A percentile compares a stretch with the other conserved stretches of the same genome.
phyloP scores from a whole-genome alignment of 2,888 invertebrate genomes.

The Anthophora plumipes region DNA sequence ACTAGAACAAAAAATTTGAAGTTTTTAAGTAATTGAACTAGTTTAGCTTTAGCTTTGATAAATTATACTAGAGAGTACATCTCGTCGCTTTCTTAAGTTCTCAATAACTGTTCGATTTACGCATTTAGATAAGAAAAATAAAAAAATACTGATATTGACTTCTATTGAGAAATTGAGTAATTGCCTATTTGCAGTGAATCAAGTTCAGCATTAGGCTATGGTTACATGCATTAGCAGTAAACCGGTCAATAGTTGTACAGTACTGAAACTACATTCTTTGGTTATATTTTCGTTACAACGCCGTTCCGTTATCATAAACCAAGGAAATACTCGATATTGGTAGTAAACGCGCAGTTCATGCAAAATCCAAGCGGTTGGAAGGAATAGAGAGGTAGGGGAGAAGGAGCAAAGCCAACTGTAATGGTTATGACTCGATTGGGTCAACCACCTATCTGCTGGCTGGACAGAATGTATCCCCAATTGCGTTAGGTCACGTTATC shows the following conservation, averaged over 20 bases:
- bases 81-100: too few species aligned
- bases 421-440: slow-evolving; percentile 63
- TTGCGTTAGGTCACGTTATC: slow-evolving; percentile 58
- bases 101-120: too few species aligned
- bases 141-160: not conserved
- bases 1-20: too few species aligned
- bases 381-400: slow-evolving; percentile 8
- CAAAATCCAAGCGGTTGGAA: slow-evolving; percentile 48
- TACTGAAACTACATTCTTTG: slow-evolving; percentile 6
- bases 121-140: too few species aligned
- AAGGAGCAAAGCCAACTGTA: slow-evolving; percentile 55
- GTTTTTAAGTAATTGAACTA: too few species aligned
- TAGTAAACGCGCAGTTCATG: slow-evolving; percentile 49
- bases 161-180: too few species aligned
- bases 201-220: not conserved
- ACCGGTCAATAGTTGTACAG: not conserved
- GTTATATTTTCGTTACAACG: slow-evolving; percentile 37
- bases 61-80: too few species aligned
- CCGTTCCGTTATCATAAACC: slow-evolving; percentile 25
- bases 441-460: slow-evolving; percentile 50
- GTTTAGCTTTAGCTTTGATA: too few species aligned
- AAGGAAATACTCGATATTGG: slow-evolving; percentile 41
- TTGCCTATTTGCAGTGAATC: slow-evolving; percentile 13
- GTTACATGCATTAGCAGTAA: not conserved
- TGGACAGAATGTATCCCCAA: slow-evolving; percentile 50